phyloP scores from a whole-genome alignment of 2,113 vertebrate species.

The Campylomormyrus numenius region DNA sequence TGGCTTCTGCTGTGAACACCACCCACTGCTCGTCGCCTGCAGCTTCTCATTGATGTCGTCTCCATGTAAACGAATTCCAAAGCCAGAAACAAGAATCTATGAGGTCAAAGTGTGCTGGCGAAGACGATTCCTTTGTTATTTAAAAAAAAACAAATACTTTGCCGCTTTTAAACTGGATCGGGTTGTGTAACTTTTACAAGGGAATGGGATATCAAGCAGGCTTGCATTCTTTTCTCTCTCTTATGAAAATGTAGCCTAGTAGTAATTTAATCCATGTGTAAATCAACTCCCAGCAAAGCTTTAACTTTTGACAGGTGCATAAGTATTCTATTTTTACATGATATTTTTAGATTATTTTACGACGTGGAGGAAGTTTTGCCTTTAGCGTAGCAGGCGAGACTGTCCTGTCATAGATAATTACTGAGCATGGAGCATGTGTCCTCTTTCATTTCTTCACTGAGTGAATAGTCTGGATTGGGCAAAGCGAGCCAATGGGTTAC shows the following conservation, averaged over 20 bases:
- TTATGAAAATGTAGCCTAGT: not conserved
- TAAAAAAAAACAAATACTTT: not conserved
- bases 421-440: not conserved
- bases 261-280: not conserved
- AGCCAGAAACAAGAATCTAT: not conserved
- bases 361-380: not conserved
- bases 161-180: not conserved
- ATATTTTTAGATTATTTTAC: not conserved
- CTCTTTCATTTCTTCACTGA: not conserved
- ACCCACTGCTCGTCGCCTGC: not conserved
- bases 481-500: not conserved
- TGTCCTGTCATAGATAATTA: not conserved
- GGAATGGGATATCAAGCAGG: not conserved
- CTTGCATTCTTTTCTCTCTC: not conserved
- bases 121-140: not conserved
- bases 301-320: not conserved
- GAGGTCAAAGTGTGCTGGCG: not conserved
- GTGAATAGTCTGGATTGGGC: not conserved
- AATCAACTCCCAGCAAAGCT: not conserved
- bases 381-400: not conserved
- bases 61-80: not conserved
- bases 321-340: not conserved
- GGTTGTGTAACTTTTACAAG: not conserved
- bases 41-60: not conserved
- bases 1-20: not conserved